phyloP scores from a whole-genome alignment of 2,797 vertebrate species.

The Morus bassanus region DNA sequence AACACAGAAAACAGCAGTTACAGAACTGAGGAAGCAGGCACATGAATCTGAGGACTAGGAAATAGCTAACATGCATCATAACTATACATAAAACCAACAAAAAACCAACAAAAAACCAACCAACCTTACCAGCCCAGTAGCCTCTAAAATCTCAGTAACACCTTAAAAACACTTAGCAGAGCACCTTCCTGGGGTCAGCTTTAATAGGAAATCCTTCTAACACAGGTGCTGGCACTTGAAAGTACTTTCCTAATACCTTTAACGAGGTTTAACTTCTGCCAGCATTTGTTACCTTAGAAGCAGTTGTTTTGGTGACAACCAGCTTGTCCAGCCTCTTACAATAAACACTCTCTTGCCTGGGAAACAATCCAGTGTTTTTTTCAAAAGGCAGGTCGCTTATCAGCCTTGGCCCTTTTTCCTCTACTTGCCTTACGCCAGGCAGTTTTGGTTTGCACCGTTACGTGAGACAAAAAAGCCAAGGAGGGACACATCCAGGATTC shows the following conservation, averaged over 20 bases:
- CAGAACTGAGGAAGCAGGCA: background rate
- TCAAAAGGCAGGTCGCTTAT: no score
- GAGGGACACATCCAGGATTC: background rate
- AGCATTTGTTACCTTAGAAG: background rate
- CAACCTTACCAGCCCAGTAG: background rate
- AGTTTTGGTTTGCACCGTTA: no score
- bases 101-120: no score
- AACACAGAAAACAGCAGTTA: background rate
- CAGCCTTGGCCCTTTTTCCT: background rate
- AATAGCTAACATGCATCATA: rapidly evolving
- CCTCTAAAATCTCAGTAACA: rapidly evolving
- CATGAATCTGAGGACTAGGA: rapidly evolving
- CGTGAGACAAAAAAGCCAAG: background rate
- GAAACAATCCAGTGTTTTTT: rapidly evolving
- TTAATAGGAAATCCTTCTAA: background rate
- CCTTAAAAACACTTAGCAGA: rapidly evolving
- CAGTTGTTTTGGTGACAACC: background rate
- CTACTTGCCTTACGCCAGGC: rapidly evolving
- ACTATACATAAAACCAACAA: rapidly evolving
- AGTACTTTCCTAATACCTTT: no score
- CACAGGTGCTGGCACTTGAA: background rate
- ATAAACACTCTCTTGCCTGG: background rate
- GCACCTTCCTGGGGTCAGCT: background rate
- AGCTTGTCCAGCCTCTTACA: background rate
- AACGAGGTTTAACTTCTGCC: rapidly evolving